These are phyloP conservation scores for Helicoverpa armigera DNA, from an alignment of 1,140 invertebrate genomes.

Conservation along the genomic window DNA sequence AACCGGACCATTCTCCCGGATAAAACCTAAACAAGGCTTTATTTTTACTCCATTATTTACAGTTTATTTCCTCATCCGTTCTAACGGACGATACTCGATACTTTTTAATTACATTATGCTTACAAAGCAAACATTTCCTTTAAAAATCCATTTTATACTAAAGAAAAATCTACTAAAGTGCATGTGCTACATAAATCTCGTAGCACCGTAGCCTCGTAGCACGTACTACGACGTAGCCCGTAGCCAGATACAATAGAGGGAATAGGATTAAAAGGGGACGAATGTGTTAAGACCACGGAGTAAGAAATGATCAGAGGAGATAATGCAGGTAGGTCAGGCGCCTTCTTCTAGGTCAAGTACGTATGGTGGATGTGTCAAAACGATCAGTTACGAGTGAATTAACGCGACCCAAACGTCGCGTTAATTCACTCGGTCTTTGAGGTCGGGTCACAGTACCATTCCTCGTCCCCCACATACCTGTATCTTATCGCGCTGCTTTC, in stretches of 20 bases:
- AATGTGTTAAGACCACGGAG: not conserved
- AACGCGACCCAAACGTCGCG: no score
- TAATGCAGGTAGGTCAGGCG: no score
- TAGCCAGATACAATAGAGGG: slow-evolving; percentile 9
- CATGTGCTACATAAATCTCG: slow-evolving; percentile 45
- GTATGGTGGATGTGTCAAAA: no score
- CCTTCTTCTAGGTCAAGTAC: no score
- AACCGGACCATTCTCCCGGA: not conserved
- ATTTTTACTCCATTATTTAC: not conserved
- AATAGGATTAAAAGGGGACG: slow-evolving; percentile 33
- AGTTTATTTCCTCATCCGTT: slow-evolving; percentile 14
- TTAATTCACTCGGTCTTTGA: no score
- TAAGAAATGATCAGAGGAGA: no score
- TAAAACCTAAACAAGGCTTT: not conserved
- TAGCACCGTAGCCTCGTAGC: slow-evolving; percentile 48
- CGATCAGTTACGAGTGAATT: no score
- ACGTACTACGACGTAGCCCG: slow-evolving; percentile 51
- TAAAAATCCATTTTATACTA: not conserved
- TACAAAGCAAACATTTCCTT: slow-evolving; percentile 18
- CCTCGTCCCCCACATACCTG: no score
- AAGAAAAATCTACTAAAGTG: slow-evolving; percentile 10
- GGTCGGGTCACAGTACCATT: no score
- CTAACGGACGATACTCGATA: slow-evolving; percentile 30
- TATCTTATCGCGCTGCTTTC: no score
- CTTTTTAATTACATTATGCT: slow-evolving; percentile 23